These are phyloP conservation scores for Florisuga fusca DNA, from an alignment of 2,797 vertebrate species.

Conservation along the genomic window DNA sequence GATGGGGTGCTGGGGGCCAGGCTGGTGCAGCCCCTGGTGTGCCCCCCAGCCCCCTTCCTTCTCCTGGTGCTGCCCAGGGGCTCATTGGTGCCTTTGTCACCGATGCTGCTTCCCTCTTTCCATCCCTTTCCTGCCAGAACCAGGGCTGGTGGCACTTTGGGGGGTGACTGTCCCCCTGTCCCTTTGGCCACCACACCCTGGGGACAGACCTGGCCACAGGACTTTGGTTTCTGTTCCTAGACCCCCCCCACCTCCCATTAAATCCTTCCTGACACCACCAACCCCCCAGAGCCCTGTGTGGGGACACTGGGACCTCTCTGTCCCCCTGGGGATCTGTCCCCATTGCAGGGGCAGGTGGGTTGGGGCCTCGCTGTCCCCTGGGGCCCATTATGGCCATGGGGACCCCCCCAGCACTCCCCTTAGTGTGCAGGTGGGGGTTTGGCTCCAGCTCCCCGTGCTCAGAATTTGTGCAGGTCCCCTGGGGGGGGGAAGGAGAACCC, in stretches of 20 bases:
- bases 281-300: rapidly evolving
- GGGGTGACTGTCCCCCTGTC: background rate
- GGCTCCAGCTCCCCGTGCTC: rapidly evolving
- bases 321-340: background rate
- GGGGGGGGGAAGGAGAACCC: background rate
- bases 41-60: background rate
- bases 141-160: background rate
- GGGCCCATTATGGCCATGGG: rapidly evolving
- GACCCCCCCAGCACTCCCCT: background rate
- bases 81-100: background rate
- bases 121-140: background rate
- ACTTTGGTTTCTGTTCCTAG: rapidly evolving
- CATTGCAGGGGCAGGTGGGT: background rate
- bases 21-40: rapidly evolving
- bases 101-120: rapidly evolving
- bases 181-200: rapidly evolving
- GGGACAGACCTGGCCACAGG: rapidly evolving
- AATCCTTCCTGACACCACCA: rapidly evolving
- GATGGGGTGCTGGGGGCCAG: background rate
- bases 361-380: background rate
- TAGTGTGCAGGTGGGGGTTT: no score
- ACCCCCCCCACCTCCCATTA: rapidly evolving
- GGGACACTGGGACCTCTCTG: background rate
- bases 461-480: rapidly evolving
- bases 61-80: background rate